phyloP scores from a whole-genome alignment of 2,888 invertebrate genomes.

The Eucera pruinosa region DNA sequence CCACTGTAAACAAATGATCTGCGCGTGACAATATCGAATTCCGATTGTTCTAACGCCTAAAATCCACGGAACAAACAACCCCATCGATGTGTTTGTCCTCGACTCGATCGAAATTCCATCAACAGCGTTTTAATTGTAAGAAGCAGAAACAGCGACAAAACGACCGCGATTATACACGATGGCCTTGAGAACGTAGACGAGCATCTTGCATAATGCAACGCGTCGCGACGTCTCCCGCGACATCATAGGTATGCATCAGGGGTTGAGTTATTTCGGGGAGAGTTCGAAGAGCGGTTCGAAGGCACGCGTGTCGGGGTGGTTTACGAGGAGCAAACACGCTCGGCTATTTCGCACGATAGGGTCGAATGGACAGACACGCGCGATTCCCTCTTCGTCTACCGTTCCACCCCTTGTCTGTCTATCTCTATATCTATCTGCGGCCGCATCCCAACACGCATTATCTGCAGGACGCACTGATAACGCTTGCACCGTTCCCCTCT shows the following conservation, averaged over 20 bases:
- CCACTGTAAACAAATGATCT: constrained; percentile 42
- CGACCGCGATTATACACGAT: not conserved
- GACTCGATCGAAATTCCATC: constrained; percentile 39
- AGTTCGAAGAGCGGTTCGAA: constrained; percentile 46
- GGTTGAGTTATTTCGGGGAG: not conserved
- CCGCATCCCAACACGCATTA: constrained; percentile 72
- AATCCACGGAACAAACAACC: constrained; percentile 25
- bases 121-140: constrained; percentile 50
- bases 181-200: too few relatives aligned
- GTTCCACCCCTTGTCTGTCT: constrained; percentile 12
- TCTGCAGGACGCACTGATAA: constrained; percentile 71
- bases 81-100: not conserved
- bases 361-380: constrained; percentile 60
- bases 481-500: constrained; percentile 51
- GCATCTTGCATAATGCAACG: constrained; percentile 33
- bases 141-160: not conserved
- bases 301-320: constrained; percentile 67
- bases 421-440: constrained; percentile 54
- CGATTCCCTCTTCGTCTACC: constrained; percentile 44
- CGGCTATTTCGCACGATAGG: constrained; percentile 67
- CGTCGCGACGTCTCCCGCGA: constrained; percentile 45
- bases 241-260: constrained; percentile 59
- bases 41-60: constrained; percentile 24
- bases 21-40: constrained; percentile 25
- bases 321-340: constrained; percentile 75